Percentiles rank a stretch among this genome's conserved stretches.
phyloP scores from a whole-genome alignment of 2,888 invertebrate genomes.

The Elegia similella region DNA sequence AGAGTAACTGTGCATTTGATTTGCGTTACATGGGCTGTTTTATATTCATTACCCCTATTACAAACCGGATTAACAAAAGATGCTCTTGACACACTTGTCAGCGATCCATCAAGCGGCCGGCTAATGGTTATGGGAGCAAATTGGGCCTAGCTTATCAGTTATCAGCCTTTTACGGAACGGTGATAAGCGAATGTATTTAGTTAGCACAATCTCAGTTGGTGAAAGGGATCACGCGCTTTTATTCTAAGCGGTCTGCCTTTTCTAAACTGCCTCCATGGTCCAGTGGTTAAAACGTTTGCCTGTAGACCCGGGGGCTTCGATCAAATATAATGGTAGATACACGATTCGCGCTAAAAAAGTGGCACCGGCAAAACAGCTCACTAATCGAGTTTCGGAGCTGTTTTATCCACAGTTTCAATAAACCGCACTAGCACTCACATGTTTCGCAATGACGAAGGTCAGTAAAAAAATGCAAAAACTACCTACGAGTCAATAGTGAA shows the following conservation, averaged over 20 bases:
- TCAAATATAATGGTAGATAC: no score
- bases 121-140: slow-evolving; percentile 47
- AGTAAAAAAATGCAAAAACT: no score
- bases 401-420: no score
- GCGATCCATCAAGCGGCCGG: slow-evolving; percentile 28
- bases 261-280: no score
- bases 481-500: no score
- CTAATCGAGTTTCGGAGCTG: no score
- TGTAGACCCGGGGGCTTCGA: no score
- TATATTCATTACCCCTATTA: slow-evolving; percentile 3
- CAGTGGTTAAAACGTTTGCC: no score
- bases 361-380: no score
- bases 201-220: neutral
- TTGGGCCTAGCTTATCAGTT: slow-evolving; percentile 40
- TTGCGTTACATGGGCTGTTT: neutral
- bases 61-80: slow-evolving; percentile 15
- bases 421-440: no score
- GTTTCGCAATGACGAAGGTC: no score
- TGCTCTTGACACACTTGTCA: slow-evolving; percentile 33
- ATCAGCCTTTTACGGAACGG: slow-evolving; percentile 32
- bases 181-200: slow-evolving; percentile 18
- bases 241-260: neutral
- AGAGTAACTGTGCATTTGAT: neutral
- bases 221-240: neutral
- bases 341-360: no score